Evolutionary conservation across 2,113 vertebrate genomes (phyloP).

Genomic region (Cairina moschata): DNA sequence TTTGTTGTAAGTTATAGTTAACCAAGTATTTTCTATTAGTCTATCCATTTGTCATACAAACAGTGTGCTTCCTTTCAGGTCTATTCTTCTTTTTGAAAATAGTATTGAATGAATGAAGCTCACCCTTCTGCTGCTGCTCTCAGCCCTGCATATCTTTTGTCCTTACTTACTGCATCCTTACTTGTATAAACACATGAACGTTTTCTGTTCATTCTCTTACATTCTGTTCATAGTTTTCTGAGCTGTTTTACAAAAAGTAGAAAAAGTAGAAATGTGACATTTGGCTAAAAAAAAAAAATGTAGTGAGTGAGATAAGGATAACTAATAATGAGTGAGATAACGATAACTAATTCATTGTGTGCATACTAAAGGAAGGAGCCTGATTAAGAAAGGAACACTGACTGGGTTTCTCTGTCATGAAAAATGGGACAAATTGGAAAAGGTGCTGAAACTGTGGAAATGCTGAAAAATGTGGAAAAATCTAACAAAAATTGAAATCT

Average conservation of each 20-base stretch:
- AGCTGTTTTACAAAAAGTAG: background rate
- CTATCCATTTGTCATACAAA: background rate
- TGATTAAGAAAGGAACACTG: background rate
- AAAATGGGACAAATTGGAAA: background rate
- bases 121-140: background rate
- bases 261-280: background rate
- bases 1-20: background rate
- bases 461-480: background rate
- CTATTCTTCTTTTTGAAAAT: background rate
- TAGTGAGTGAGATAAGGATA: background rate
- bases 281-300: background rate
- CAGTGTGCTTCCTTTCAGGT: background rate
- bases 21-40: background rate
- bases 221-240: no score
- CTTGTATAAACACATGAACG: background rate
- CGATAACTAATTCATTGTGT: background rate
- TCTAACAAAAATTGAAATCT: no score
- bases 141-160: background rate
- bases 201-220: background rate
- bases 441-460: no score
- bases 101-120: background rate
- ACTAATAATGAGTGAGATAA: background rate
- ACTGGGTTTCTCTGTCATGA: background rate
- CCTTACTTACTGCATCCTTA: background rate
- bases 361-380: background rate